Base-by-base conservation (phyloP, 2,888 invertebrate genomes). In the Carabus problematicus region DNA sequence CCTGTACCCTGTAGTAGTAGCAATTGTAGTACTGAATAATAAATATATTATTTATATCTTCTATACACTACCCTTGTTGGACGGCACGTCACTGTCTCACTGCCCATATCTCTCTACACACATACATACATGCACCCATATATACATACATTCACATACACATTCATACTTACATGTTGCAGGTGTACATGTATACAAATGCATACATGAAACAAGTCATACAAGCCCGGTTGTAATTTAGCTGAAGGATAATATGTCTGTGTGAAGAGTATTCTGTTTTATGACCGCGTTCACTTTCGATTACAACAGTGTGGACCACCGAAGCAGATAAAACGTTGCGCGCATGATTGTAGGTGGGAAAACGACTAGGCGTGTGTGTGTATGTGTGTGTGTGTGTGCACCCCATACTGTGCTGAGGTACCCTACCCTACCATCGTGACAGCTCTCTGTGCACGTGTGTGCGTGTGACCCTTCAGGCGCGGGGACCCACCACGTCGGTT, bases 401-500 rank as follows among this genome's bases (percentile, higher is more conserved):
- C 52, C 52, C 52, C 19, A 18, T 52, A 52, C 52, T 9, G 52
- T 4, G 52, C 18, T 16, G 52, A 19, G 52, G 16, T 12, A 52
- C 18, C 16, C 14, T 52, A 52, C 45, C 29, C 29, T 6, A 3
- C 29, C 29, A 29, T 52, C 52, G n/a, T 52, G 52, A 52, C 52
- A 52, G 52, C 14, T 52, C 19, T 2, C 29, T 29, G 29, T 29
- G 3, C 6, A 29, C 6, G 29, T 29, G 29, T 29, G 29, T 29
- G 29, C 6, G 29, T 29, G 29, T 29, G 29, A 29, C 29, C 52
- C 52, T 52, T 61, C 45, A 18, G 60, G 19, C 43, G 12, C 29
- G 40, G 18, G 45, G 60, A 61, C 60, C 60, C 12, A 61, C 60
- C 60, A 61, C 60, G 60, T 29, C 29, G 29, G 29, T 29, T 6